A percentile compares a stretch with the other conserved stretches of the same genome.
Conservation (phyloP, 2,888 invertebrate genomes). For the Pediacus dermestoides region DNA sequence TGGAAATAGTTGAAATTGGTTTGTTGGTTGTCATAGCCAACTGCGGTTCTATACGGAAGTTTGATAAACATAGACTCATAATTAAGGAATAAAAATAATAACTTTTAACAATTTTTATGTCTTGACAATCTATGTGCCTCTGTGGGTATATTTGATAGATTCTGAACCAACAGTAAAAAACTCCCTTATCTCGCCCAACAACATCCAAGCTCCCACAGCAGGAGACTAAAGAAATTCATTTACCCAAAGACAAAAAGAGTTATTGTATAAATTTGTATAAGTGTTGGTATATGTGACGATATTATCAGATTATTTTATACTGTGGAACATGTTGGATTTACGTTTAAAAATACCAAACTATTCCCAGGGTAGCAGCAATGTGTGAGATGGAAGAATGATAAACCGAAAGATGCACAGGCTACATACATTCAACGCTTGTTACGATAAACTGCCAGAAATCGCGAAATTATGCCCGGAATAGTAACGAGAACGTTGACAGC, state of each 20-base stretch:
- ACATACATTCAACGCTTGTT: conserved; percentile 22
- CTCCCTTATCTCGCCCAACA: too few species aligned
- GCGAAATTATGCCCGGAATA: conserved; percentile 36
- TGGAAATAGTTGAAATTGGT: too few species aligned
- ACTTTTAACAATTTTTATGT: too few species aligned
- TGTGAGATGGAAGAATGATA: conserved; percentile 23
- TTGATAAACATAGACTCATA: too few species aligned
- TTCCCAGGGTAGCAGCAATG: conserved; percentile 8
- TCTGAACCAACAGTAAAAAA: too few species aligned
- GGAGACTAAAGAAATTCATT: conserved; percentile 12
- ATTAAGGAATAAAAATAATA: too few species aligned
- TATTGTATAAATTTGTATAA: conserved; percentile 11
- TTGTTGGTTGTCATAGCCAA: too few species aligned
- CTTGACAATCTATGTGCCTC: too few species aligned
- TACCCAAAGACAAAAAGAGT: conserved; percentile 9
- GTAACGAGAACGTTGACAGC: conserved; percentile 33
- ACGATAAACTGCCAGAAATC: conserved; percentile 36
- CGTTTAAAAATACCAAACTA: conserved; percentile 13
- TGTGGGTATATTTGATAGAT: too few species aligned
- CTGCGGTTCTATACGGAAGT: too few species aligned
- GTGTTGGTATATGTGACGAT: conserved; percentile 8
- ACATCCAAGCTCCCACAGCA: conserved; percentile 9
- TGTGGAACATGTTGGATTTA: conserved; percentile 1
- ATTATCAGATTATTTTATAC: conserved; percentile 8
- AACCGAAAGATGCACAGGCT: conserved; percentile 23